A percentile compares a stretch with the other conserved stretches of the same genome.
Conservation (phyloP, 2,113 vertebrate genomes). For the Pholis gunnellus region DNA sequence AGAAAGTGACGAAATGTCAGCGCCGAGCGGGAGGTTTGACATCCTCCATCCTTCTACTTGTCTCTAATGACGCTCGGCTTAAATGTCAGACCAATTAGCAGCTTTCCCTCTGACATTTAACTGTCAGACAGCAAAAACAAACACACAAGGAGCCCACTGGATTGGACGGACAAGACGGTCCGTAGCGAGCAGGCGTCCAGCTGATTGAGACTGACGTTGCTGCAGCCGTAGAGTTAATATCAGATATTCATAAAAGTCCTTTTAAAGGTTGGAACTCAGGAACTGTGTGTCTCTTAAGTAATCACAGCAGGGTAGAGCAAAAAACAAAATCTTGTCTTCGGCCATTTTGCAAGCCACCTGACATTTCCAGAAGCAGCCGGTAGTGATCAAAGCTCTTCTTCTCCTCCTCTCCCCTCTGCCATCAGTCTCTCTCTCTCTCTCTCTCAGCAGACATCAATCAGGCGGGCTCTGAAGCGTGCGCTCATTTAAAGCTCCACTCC, state of each 20-base stretch:
- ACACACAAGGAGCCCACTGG: constrained; percentile 42
- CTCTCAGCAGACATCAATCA: constrained; percentile 63
- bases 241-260: constrained; percentile 52
- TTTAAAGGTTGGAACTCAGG: constrained; percentile 31
- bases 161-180: constrained; percentile 36
- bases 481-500: constrained; percentile 51
- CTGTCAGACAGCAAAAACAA: constrained; percentile 65
- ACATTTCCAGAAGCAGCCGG: constrained; percentile 76
- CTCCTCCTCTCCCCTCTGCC: constrained; percentile 5
- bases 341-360: constrained; percentile 69
- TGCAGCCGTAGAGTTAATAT: constrained; percentile 34
- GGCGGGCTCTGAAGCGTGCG: constrained; percentile 30
- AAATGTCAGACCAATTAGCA: constrained; percentile 86
- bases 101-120: constrained; percentile 81
- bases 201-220: constrained; percentile 42
- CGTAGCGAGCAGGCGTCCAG: not conserved
- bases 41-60: constrained; percentile 62
- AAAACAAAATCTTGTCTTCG: constrained; percentile 31
- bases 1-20: constrained; percentile 66
- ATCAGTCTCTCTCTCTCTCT: constrained; percentile 17
- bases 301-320: constrained; percentile 22
- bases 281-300: constrained; percentile 25
- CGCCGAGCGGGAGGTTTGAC: constrained; percentile 57
- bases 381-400: constrained; percentile 65
- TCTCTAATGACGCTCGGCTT: constrained; percentile 65